A percentile compares a stretch with the other conserved stretches of the same genome.
Evolutionary conservation across 2,113 vertebrate species (phyloP).

Genomic region (Ameiurus melas): DNA sequence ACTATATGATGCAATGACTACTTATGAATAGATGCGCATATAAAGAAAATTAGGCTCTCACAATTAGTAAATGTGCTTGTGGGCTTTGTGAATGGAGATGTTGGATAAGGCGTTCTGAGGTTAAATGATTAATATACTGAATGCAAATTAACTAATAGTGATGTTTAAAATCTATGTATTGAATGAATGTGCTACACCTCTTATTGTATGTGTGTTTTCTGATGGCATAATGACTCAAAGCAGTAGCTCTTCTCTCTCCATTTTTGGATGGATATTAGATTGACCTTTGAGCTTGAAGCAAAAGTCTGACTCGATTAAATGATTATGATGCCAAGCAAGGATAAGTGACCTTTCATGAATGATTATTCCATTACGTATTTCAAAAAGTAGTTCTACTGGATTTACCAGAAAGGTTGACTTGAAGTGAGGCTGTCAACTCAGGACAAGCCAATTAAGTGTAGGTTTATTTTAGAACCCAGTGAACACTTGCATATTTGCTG

Average conservation of each 20-base stretch:
- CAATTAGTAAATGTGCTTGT: too few relatives aligned
- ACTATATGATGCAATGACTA: too few relatives aligned
- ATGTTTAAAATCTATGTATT: neutral
- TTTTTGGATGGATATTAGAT: slow-evolving; percentile 7
- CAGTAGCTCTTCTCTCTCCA: neutral
- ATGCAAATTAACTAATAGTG: neutral
- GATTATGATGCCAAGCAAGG: slow-evolving; percentile 21
- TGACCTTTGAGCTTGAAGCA: slow-evolving; percentile 30
- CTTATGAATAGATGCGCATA: too few relatives aligned
- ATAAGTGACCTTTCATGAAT: slow-evolving; percentile 16
- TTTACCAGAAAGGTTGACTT: slow-evolving; percentile 1
- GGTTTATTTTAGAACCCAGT: slow-evolving; percentile 10
- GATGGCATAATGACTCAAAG: neutral
- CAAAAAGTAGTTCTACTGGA: neutral
- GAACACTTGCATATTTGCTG: neutral
- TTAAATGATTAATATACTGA: neutral
- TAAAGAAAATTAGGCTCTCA: too few relatives aligned
- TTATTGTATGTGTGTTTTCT: neutral
- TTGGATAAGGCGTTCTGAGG: too few relatives aligned
- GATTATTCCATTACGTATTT: slow-evolving; percentile 21
- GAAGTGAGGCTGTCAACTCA: neutral
- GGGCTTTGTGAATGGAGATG: too few relatives aligned
- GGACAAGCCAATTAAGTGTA: slow-evolving; percentile 2
- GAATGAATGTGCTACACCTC: neutral
- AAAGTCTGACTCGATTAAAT: slow-evolving; percentile 2